Percentiles rank a stretch among this genome's conserved stretches.
These are phyloP conservation scores for Homalodisca vitripennis DNA, from an alignment of 1,140 invertebrate genomes.

Conservation along the genomic window DNA sequence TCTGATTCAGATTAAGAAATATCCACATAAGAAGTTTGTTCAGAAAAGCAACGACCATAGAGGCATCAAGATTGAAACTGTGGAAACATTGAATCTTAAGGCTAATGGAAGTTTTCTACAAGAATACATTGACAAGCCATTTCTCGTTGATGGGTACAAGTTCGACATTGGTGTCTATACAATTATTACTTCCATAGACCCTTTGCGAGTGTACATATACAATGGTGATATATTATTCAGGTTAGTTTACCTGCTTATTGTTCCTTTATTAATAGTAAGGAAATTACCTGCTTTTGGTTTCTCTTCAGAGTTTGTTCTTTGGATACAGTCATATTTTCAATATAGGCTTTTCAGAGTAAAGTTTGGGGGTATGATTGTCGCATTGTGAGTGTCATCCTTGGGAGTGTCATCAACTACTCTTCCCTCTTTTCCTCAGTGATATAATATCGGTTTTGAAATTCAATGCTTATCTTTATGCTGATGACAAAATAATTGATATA, in stretches of 20 bases:
- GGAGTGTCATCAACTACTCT: too few species aligned
- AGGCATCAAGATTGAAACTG: constrained; percentile 75
- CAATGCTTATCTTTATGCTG: too few species aligned
- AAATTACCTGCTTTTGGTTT: too few species aligned
- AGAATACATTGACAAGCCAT: constrained; percentile 81
- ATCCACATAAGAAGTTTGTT: constrained; percentile 79
- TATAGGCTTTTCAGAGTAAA: neutral
- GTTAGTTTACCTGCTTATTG: too few species aligned
- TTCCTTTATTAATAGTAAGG: too few species aligned
- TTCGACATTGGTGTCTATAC: constrained; percentile 98
- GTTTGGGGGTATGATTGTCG: neutral
- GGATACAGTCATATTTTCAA: neutral
- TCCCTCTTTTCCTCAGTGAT: too few species aligned
- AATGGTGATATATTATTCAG: constrained; percentile 86
- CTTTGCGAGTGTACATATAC: constrained; percentile 85
- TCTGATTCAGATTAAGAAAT: too few species aligned
- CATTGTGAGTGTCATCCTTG: neutral
- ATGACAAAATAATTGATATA: too few species aligned
- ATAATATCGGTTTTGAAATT: too few species aligned
- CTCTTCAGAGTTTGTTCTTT: too few species aligned
- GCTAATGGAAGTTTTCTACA: constrained; percentile 83
- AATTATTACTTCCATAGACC: constrained; percentile 87
- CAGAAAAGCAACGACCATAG: constrained; percentile 93
- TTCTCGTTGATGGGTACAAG: constrained; percentile 82
- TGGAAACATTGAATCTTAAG: constrained; percentile 70